Percentiles rank a stretch among this genome's conserved stretches.
Conservation (phyloP, 2,888 invertebrate genomes). For the Peribatodes rhomboidaria region DNA sequence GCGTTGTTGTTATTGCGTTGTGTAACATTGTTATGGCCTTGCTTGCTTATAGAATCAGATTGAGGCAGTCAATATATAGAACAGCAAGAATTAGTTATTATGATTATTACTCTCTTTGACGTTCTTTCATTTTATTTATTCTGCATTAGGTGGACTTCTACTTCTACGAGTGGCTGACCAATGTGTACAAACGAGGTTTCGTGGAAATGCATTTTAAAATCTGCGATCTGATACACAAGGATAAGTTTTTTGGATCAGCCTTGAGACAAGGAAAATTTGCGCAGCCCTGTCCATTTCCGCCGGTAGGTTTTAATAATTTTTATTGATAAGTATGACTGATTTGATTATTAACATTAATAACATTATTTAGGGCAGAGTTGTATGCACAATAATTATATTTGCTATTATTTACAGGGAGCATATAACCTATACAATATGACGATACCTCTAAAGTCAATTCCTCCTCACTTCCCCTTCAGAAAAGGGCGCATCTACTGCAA, state of each 20-base stretch:
- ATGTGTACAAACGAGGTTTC: conserved; percentile 39
- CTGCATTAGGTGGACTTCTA: conserved; percentile 29
- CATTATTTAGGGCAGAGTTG: too few species aligned
- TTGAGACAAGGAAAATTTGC: conserved; percentile 43
- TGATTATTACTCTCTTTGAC: too few species aligned
- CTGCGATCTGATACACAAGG: conserved; percentile 50
- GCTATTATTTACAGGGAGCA: conserved; percentile 42
- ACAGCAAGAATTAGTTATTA: too few species aligned
- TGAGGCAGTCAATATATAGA: too few species aligned
- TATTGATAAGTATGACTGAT: too few species aligned
- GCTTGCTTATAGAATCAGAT: too few species aligned
- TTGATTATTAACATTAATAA: too few species aligned
- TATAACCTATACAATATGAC: conserved; percentile 55
- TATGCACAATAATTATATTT: too few species aligned
- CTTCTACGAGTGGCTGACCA: conserved; percentile 40
- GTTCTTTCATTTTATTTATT: too few species aligned
- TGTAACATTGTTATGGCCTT: too few species aligned
- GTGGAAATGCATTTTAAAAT: conserved; percentile 47
- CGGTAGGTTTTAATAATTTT: not conserved
- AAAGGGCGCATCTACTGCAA: conserved; percentile 54
- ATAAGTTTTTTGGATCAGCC: conserved; percentile 47
- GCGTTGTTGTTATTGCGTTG: too few species aligned
- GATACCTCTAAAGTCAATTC: conserved; percentile 50
- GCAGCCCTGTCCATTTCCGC: conserved; percentile 44
- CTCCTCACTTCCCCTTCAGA: conserved; percentile 54